Evolutionary conservation across 2,888 invertebrate species (phyloP), one percentile per base, ranked within the genome.

Genomic region (Hypercompe scribonia): DNA sequence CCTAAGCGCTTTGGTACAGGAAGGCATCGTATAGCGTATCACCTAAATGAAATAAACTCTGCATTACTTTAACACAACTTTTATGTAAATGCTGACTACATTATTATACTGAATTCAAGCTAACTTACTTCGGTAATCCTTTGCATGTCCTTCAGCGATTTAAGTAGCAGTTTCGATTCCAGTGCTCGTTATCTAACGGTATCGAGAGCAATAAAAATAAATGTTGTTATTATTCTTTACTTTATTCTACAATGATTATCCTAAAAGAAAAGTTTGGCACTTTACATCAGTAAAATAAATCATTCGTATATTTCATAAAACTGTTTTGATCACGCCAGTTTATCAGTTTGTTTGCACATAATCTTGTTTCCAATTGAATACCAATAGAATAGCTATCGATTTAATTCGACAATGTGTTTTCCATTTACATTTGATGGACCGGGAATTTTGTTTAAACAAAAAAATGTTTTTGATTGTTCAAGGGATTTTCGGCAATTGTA

Each of bases 321-420:
- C 67, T 73, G 65, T 79, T 81, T 75, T 73, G 72, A 76, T 76
- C 73, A 73, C 54, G 65, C 64, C 65, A 65, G 58, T 75, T 84
- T 79, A 77, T 82, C 80, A 77, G 77, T 78, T 71, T 82, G 71
- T 82, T 82, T 81, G 82, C 81, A 75, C 77, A 72, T 66, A 75
- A 77, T 82, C 76, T 84, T 77, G 73, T 79, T 78, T 78, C 78
- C 78, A 79, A 84, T 84, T 79, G 77, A 76, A 78, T 81, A 75
- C 70, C 61, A 74, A 75, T 77, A 54, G 64, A 50, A 58, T 33
- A 70, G 69, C 69, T 81, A 77, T 84, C 76, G 77, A 74, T 75
- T 76, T 79, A 77, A 78, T 74, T 82, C 75, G 74, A 72, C 75
- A 77, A 81, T 46, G 74, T 68, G 75, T 81, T 81, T 76, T 77